Evolutionary conservation across 1,140 invertebrate genomes (phyloP).

Genomic region (Zaprionus camerounensis): DNA sequence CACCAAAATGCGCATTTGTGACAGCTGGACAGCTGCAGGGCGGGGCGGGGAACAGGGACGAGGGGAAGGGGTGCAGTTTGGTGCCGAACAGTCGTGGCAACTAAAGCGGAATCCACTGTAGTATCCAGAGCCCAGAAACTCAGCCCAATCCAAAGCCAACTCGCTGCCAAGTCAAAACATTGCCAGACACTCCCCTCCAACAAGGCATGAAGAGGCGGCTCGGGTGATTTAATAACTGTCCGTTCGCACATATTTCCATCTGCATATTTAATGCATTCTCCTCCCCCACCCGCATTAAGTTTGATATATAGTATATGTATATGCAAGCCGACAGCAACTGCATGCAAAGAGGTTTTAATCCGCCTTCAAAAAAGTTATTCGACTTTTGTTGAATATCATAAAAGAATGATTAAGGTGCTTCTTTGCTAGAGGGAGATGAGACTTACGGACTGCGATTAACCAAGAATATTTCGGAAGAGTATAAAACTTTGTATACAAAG

Average conservation of each 20-base stretch:
- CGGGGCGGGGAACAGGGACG: not conserved
- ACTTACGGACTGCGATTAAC: not conserved
- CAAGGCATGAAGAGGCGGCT: slow-evolving; percentile 5
- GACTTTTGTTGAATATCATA: not conserved
- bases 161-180: not conserved
- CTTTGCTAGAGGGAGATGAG: not conserved
- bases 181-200: not conserved
- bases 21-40: slow-evolving; percentile 38
- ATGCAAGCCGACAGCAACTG: slow-evolving; percentile 2
- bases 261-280: slow-evolving; percentile 19
- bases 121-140: no score
- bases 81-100: not conserved
- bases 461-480: not conserved
- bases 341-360: not conserved
- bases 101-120: not conserved
- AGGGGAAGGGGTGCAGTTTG: not conserved
- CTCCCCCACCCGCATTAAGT: not conserved
- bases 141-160: no score
- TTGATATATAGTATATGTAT: not conserved
- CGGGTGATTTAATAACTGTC: slow-evolving; percentile 37
- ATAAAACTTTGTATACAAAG: no score
- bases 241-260: slow-evolving; percentile 27
- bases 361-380: not conserved
- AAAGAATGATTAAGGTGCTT: not conserved
- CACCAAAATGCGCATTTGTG: slow-evolving; percentile 53